A percentile compares a stretch with the other conserved stretches of the same genome.
Evolutionary conservation across 2,888 invertebrate species (phyloP).

Genomic region (Coremacera marginata): DNA sequence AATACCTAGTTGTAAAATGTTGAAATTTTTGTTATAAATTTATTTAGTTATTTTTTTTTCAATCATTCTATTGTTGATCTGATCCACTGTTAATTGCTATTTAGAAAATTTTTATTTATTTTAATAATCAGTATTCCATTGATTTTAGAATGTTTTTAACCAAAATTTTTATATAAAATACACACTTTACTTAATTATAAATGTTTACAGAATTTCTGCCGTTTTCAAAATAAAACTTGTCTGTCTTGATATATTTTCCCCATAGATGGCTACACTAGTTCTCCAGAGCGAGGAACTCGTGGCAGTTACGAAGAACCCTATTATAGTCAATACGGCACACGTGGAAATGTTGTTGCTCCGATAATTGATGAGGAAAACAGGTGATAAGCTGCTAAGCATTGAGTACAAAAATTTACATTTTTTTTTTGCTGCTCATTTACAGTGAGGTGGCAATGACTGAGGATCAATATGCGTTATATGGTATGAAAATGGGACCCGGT

Average conservation of each 20-base stretch:
- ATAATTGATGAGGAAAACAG: conserved; percentile 91
- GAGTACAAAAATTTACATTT: not conserved
- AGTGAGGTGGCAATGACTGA: conserved; percentile 79
- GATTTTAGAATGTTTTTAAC: too few relatives aligned
- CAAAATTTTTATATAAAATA: too few relatives aligned
- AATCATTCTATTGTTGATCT: too few relatives aligned
- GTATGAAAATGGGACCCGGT: conserved; percentile 74
- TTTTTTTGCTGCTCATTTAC: conserved; percentile 34
- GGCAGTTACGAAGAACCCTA: conserved; percentile 88
- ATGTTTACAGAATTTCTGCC: too few relatives aligned
- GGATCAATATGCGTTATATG: conserved; percentile 79
- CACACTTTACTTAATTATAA: too few relatives aligned
- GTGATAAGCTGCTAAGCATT: conserved; percentile 49
- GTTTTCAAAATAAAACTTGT: too few relatives aligned
- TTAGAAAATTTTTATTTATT: too few relatives aligned
- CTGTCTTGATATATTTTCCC: conserved; percentile 13
- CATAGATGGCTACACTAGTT: conserved; percentile 86
- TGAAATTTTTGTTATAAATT: too few relatives aligned
- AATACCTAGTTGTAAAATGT: too few relatives aligned
- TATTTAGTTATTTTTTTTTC: too few relatives aligned
- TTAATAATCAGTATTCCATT: too few relatives aligned
- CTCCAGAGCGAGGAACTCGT: conserved; percentile 83
- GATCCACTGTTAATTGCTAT: too few relatives aligned
- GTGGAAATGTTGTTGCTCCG: conserved; percentile 80
- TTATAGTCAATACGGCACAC: conserved; percentile 83